These are phyloP conservation scores for Tachysurus fulvidraco DNA, from an alignment of 2,113 vertebrate genomes.

Conservation along the genomic window DNA sequence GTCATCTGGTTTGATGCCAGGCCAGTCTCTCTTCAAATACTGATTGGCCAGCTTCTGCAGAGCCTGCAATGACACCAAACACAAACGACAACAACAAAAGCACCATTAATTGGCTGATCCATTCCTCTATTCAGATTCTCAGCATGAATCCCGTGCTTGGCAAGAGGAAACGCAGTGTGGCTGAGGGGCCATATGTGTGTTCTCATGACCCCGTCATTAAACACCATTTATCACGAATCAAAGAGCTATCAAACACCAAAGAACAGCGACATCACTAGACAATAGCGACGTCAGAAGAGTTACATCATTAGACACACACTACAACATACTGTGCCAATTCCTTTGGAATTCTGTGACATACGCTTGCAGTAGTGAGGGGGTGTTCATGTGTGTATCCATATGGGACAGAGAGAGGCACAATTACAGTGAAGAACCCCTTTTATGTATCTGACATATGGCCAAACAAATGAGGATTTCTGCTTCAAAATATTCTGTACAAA, in stretches of 20 bases:
- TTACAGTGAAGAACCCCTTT: slow-evolving; percentile 21
- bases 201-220: slow-evolving; percentile 47
- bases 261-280: background rate
- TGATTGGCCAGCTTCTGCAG: slow-evolving; percentile 96
- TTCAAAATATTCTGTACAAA: background rate
- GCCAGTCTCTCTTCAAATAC: slow-evolving; percentile 97
- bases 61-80: slow-evolving; percentile 74
- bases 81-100: slow-evolving; percentile 27
- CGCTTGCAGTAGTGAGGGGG: slow-evolving; percentile 18
- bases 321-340: background rate
- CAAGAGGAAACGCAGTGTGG: background rate
- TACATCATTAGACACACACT: slow-evolving; percentile 20
- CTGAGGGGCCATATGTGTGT: slow-evolving; percentile 43
- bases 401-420: slow-evolving; percentile 21
- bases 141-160: background rate
- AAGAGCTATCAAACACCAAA: slow-evolving; percentile 33
- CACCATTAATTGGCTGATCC: slow-evolving; percentile 10
- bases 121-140: slow-evolving; percentile 12
- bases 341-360: slow-evolving; percentile 33
- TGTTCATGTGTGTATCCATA: background rate
- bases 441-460: slow-evolving; percentile 29
- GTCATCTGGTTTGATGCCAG: slow-evolving; percentile 88
- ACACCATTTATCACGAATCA: slow-evolving; percentile 46
- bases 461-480: slow-evolving; percentile 16
- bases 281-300: slow-evolving; percentile 16